Conservation (phyloP, 1,140 invertebrate genomes). For the Procambarus clarkii region DNA sequence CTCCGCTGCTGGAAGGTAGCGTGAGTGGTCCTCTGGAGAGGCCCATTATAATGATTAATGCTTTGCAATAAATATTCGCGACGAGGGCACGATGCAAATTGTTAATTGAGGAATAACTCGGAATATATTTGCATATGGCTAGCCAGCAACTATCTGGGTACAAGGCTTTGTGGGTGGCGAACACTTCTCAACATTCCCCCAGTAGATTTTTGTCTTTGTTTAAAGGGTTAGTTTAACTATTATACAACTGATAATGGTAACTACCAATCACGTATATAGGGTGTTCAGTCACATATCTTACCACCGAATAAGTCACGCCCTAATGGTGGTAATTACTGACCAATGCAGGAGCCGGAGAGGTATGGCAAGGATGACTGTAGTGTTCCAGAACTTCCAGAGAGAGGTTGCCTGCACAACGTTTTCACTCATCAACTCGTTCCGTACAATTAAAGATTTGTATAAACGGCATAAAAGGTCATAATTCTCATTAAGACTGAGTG, state of each 20-base stretch:
- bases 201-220: no score
- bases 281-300: no score
- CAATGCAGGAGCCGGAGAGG: no score
- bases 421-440: background rate
- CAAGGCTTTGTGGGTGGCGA: background rate
- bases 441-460: background rate
- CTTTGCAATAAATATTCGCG: conserved; percentile 25
- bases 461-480: background rate
- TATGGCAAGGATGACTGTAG: background rate
- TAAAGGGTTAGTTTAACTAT: background rate
- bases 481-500: background rate
- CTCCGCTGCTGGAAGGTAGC: background rate
- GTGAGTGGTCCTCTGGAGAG: conserved; percentile 2
- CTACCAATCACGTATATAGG: no score
- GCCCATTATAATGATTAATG: conserved; percentile 34
- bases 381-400: background rate
- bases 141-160: background rate
- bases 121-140: conserved; percentile 29
- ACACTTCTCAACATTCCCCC: background rate
- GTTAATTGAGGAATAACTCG: conserved; percentile 29
- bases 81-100: conserved; percentile 22
- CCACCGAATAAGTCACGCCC: no score
- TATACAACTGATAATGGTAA: background rate
- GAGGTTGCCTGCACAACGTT: background rate
- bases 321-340: no score